Evolutionary conservation across 1,140 invertebrate genomes (phyloP).

Genomic region (Sminthurides bifidus): DNA sequence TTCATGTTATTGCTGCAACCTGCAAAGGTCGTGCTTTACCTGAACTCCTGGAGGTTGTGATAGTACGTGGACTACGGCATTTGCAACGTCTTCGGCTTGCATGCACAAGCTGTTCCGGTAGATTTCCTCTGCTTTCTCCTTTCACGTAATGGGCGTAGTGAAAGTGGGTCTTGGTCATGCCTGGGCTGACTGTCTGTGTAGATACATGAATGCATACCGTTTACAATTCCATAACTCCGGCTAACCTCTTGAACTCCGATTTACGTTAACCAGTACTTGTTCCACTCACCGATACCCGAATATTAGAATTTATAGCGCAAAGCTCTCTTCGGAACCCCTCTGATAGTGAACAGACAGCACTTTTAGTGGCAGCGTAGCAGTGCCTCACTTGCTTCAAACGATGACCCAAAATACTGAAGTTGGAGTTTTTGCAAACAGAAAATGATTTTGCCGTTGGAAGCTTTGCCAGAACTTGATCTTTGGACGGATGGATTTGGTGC

Average conservation of each 20-base stretch:
- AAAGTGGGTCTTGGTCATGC: not conserved
- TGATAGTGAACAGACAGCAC: constrained; percentile 36
- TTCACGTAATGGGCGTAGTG: not conserved
- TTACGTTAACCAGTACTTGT: not conserved
- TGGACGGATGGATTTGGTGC: not conserved
- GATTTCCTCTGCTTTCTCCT: not conserved
- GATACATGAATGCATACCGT: no score
- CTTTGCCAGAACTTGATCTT: not conserved
- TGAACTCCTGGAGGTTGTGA: no score
- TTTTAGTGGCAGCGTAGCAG: constrained; percentile 40
- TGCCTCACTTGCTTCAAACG: not conserved
- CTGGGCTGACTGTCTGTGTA: not conserved
- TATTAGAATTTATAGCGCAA: constrained; percentile 33
- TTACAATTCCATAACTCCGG: no score
- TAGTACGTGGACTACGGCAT: not conserved
- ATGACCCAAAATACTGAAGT: constrained; percentile 10
- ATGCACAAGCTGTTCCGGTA: not conserved
- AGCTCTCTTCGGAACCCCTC: constrained; percentile 39
- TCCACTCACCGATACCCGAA: constrained; percentile 34
- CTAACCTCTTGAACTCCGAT: constrained; percentile 2
- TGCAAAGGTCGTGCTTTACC: no score
- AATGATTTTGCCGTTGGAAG: not conserved
- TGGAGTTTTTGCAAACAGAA: not conserved
- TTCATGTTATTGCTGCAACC: no score
- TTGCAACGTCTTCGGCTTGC: not conserved